These are phyloP conservation scores for Hystrix cristata DNA, from an alignment of 2,113 vertebrate genomes.

Conservation along the genomic window DNA sequence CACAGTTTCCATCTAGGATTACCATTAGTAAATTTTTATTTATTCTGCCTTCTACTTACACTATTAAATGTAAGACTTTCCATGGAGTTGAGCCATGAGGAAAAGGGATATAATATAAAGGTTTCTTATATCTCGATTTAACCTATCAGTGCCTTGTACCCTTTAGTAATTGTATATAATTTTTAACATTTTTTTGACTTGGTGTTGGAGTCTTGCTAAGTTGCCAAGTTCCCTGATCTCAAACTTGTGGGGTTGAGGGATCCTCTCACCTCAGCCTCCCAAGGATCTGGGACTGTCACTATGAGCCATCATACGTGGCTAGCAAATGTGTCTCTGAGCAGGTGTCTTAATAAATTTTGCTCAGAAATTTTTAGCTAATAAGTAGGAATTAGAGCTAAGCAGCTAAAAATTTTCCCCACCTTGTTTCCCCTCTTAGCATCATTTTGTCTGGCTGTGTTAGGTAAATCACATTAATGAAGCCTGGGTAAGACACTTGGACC, in stretches of 20 bases:
- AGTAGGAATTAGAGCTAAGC: neutral
- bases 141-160: neutral
- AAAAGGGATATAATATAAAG: neutral
- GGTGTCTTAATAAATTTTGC: constrained; percentile 27
- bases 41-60: neutral
- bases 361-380: constrained; percentile 25
- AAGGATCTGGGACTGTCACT: neutral
- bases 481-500: neutral
- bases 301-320: neutral
- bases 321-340: neutral
- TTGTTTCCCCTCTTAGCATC: neutral
- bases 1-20: neutral
- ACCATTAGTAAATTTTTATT: constrained; percentile 24
- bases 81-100: neutral
- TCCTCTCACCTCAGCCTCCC: too few species aligned
- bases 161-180: neutral
- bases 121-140: neutral
- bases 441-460: neutral
- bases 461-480: neutral
- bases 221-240: neutral
- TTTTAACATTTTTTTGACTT: neutral
- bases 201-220: neutral
- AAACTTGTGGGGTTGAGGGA: neutral
- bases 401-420: neutral
- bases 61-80: constrained; percentile 18